These are phyloP conservation scores for Nansenia antarctica DNA, from an alignment of 2,113 vertebrate species.

Conservation along the genomic window DNA sequence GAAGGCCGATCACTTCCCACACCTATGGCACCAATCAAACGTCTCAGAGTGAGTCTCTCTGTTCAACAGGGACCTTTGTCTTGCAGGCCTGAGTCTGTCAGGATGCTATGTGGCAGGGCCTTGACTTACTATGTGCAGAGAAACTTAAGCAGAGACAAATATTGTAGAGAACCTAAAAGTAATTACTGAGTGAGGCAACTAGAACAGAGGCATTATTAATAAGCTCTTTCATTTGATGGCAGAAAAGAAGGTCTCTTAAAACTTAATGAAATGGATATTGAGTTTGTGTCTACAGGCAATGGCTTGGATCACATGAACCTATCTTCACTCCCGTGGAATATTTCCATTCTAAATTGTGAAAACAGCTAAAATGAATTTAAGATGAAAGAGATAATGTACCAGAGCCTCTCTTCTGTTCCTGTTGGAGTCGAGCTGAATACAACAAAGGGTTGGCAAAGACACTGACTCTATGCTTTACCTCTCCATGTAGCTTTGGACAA, in stretches of 20 bases:
- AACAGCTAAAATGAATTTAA: neutral
- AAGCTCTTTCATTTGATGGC: slow-evolving; percentile 1
- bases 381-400: neutral
- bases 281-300: slow-evolving; percentile 7
- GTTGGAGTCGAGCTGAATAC: neutral
- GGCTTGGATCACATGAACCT: neutral
- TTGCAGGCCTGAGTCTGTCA: neutral
- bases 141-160: slow-evolving; percentile 13
- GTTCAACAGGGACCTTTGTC: neutral
- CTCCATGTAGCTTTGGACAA: neutral
- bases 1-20: neutral
- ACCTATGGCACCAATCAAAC: neutral
- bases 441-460: neutral
- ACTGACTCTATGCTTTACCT: neutral
- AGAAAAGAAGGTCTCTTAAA: slow-evolving; percentile 2
- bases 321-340: neutral
- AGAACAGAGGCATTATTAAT: slow-evolving; percentile 1
- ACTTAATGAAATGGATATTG: slow-evolving; percentile 15
- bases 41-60: neutral
- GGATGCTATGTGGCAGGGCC: neutral
- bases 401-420: neutral
- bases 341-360: slow-evolving; percentile 8
- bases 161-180: neutral
- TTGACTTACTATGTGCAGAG: too few relatives aligned
- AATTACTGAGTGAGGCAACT: neutral